A percentile compares a stretch with the other conserved stretches of the same genome.
Evolutionary conservation across 2,888 invertebrate genomes (phyloP).

Genomic region (Sisyra nigra): DNA sequence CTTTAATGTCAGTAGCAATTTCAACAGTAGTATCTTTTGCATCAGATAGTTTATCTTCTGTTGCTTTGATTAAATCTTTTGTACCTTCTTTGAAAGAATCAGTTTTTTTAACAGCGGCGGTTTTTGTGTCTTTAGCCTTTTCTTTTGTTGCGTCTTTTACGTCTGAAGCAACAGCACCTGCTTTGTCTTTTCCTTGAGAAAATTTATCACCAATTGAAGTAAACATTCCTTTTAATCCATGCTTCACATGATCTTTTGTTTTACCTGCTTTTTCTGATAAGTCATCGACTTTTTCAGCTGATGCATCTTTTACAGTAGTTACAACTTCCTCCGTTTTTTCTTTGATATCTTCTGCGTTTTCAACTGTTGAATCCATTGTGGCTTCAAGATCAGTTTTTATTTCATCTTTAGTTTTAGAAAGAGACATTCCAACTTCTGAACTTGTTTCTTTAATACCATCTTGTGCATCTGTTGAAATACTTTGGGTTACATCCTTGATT

Average conservation of each 20-base stretch:
- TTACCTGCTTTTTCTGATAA: slow-evolving; percentile 6
- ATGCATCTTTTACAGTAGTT: slow-evolving; percentile 11
- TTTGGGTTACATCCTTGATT: slow-evolving; percentile 8
- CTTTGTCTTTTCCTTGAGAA: slow-evolving; percentile 12
- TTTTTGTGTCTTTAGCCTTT: slow-evolving; percentile 6
- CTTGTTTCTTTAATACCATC: neutral
- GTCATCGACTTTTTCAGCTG: slow-evolving; percentile 9
- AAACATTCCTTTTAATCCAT: slow-evolving; percentile 4
- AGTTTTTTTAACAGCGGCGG: neutral
- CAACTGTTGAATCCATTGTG: slow-evolving; percentile 5
- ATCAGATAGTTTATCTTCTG: slow-evolving; percentile 1
- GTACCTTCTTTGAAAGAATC: slow-evolving; percentile 2
- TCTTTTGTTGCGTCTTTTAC: slow-evolving; percentile 5
- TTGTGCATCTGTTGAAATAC: slow-evolving; percentile 8
- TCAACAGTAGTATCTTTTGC: slow-evolving; percentile 10
- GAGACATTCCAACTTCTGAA: neutral
- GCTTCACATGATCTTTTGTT: slow-evolving; percentile 4
- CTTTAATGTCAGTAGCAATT: too few species aligned
- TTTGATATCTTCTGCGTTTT: slow-evolving; percentile 6
- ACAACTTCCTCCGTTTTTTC: slow-evolving; percentile 12
- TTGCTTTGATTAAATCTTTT: neutral
- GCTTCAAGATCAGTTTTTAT: neutral
- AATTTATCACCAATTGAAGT: slow-evolving; percentile 17
- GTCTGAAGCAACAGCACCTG: slow-evolving; percentile 7
- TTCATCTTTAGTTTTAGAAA: neutral